Evolutionary conservation across 1,140 invertebrate species (phyloP).

Genomic region (Drosophila teissieri): DNA sequence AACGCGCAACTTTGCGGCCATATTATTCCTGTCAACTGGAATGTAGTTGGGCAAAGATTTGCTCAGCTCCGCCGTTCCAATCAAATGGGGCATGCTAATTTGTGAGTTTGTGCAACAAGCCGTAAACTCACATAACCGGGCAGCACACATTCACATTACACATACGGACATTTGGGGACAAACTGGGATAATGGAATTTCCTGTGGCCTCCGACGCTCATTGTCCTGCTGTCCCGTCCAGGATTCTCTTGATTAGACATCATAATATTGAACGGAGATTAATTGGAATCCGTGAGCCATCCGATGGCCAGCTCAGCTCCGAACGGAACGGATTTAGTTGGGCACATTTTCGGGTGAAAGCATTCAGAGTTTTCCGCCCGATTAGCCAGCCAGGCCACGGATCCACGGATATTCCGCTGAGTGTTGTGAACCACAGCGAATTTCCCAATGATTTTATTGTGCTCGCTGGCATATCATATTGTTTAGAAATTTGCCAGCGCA

Average conservation of each 20-base stretch:
- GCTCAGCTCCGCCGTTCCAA: conserved; percentile 35
- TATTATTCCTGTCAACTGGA: conserved; percentile 37
- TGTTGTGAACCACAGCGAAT: conserved; percentile 18
- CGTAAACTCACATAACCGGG: conserved; percentile 62
- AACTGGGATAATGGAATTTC: conserved; percentile 41
- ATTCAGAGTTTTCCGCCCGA: conserved; percentile 35
- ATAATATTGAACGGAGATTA: conserved; percentile 59
- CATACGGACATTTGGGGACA: not conserved
- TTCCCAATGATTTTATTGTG: conserved; percentile 17
- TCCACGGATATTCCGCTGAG: not conserved
- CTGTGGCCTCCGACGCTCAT: conserved; percentile 28
- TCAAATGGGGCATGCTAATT: conserved; percentile 74
- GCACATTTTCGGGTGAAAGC: conserved; percentile 10
- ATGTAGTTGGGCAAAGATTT: conserved; percentile 62
- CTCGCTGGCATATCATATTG: conserved; percentile 31
- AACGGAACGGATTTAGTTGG: conserved; percentile 5
- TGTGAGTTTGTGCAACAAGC: conserved; percentile 79
- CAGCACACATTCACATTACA: conserved; percentile 20
- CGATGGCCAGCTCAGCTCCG: not conserved
- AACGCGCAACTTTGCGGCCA: not conserved
- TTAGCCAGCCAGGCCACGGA: conserved; percentile 24
- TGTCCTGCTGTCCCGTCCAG: conserved; percentile 39
- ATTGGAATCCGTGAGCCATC: conserved; percentile 35
- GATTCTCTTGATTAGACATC: conserved; percentile 53
- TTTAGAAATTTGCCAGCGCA: conserved; percentile 37